Base-by-base conservation (phyloP, 1,140 invertebrate species). In the Lepidurus packardi region DNA sequence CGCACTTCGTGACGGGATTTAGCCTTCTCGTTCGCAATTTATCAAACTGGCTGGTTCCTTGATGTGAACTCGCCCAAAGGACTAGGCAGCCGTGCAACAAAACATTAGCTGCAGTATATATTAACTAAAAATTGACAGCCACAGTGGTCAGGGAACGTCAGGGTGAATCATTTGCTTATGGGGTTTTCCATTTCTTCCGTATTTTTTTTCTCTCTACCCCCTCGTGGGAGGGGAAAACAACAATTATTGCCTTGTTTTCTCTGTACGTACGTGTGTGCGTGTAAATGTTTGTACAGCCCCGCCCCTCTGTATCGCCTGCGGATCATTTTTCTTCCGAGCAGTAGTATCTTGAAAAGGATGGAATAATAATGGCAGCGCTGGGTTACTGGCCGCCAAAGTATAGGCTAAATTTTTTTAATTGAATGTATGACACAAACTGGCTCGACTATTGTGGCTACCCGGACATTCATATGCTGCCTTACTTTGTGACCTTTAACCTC, bases 1-100 rank as follows among this genome's bases (percentile, higher is more conserved):
- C 80, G 80, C 77, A 41, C 80, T 43, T 81, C 82, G n/a, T 81
- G 80, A 80, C 13, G 78, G 21, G 43, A 77, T 43, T 75, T 53
- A 25, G 76, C 75, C 75, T 73, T 7, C 7, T 79, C 43, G n/a
- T 34, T 34, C 34, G 34, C 34, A 34, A 34, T 34, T 4, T 4
- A 34, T 34, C 3, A 34, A 2, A 34, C 2, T 34, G 34, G 2
- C 3, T 34, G 34, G 34, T 34, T 34, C 34, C 34, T 34, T 34
- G 34, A 34, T 34, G 34, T 34, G 34, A 34, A 4, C 34, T 34
- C 3, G 34, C 34, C 34, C 34, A 34, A 34, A 34, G 4, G 34
- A 34, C 34, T n/a, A 34, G 34, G 34, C 34, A 34, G 34, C 3
- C 34, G 34, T 34, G 3, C 34, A 34, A 34, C 34, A 34, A 34